Base-by-base conservation (phyloP, 2,797 vertebrate genomes). In the Siniperca obscura region DNA sequence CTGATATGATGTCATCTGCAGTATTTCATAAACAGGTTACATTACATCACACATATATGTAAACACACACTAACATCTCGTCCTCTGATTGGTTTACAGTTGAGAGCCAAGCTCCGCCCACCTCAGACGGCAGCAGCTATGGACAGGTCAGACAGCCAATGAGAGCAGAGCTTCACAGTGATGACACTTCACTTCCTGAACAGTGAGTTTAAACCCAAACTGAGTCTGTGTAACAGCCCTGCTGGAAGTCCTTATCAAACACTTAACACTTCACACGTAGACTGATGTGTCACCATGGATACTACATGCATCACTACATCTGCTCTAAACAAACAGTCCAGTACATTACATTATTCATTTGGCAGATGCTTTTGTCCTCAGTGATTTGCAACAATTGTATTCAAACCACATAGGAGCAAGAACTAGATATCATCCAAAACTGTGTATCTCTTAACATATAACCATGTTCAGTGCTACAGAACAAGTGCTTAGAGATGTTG, bases 181-280 rank as follows among this genome's bases (percentile, higher is more conserved):
- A 90, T 1, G 55, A 75, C 1, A 14, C 67, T n/a, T 76, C 86
- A 14, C 75, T 64, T 77, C 77, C 86, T 80, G 80, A 78, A 56
- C 71, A 56, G 95, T 95, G 81, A 94, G 93, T 88, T 14, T 53
- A 7, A 48, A 34, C 38, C n/a, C 10, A 68, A n/a, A 19, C 38
- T 66, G n/a, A 53, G 65, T 60, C 4, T 61, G 38, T 25, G 6
- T 14, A 7, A 36, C 0, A 44, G 4, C 7, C 7, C 21, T 38
- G 42, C 10, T 50, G 27, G 14, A 76, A 19, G 27, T 57, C 53
- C 13, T 17, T 25, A 46, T n/a, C 17, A 50, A 74, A 22, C 38
- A 19, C 2, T 21, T 12, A 12, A 8, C 17, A 30, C n/a, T 19
- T 22, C 22, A 10, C 8, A 25, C 0, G 7, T 55, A 40, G 11